Conservation (phyloP, 2,888 invertebrate species). For the Tuta absoluta region DNA sequence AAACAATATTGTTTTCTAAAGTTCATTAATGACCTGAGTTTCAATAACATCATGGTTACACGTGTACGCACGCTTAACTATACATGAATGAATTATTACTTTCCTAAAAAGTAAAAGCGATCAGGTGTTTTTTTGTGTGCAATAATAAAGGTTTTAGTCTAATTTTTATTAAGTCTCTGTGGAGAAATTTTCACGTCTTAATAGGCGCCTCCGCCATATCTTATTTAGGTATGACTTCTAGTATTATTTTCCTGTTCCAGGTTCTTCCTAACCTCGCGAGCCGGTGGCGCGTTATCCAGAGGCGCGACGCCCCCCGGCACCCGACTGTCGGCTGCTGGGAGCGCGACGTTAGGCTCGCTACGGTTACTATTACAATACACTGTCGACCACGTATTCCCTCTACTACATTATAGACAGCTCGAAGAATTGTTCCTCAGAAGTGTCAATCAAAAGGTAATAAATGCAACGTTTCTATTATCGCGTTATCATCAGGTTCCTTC, state of each 20-base stretch:
- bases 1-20: background rate
- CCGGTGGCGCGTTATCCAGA: conserved; percentile 84
- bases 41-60: too few species aligned
- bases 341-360: conserved; percentile 87
- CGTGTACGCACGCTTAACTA: too few species aligned
- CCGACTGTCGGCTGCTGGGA: conserved; percentile 81
- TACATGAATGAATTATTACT: too few species aligned
- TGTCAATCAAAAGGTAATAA: conserved; percentile 82
- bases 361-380: conserved; percentile 93
- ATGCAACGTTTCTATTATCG: background rate
- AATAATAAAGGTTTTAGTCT: too few species aligned
- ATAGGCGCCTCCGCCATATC: background rate
- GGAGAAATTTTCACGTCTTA: too few species aligned
- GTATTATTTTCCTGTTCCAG: conserved; percentile 58
- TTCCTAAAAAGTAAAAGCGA: too few species aligned
- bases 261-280: conserved; percentile 83
- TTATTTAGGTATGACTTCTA: background rate
- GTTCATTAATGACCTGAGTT: too few species aligned
- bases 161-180: too few species aligned
- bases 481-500: background rate
- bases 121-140: too few species aligned
- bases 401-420: conserved; percentile 89
- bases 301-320: conserved; percentile 89
- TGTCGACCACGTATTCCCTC: conserved; percentile 93
- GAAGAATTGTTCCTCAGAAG: conserved; percentile 89